Percentiles rank a stretch among this genome's conserved stretches.
Evolutionary conservation across 2,113 vertebrate species (phyloP).

Genomic region (Daboia siamensis): DNA sequence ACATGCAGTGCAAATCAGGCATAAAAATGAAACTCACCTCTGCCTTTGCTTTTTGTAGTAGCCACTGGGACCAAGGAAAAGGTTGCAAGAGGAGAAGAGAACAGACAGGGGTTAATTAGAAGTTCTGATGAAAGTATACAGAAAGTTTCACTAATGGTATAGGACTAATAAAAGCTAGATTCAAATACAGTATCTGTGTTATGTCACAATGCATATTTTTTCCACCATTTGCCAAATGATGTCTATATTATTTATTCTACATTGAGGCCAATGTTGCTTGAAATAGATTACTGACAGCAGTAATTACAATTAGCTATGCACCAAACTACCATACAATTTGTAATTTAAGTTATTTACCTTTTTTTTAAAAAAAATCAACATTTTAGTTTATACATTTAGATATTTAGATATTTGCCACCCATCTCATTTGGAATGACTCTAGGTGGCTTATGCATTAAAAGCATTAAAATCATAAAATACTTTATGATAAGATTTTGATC

Average conservation of each 20-base stretch:
- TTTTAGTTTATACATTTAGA: neutral
- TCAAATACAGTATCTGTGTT: conserved; percentile 46
- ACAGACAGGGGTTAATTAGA: conserved; percentile 71
- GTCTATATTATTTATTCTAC: conserved; percentile 33
- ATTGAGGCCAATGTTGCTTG: conserved; percentile 13
- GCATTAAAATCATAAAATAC: neutral
- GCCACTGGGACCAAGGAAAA: conserved; percentile 76
- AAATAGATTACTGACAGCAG: neutral
- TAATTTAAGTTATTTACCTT: neutral
- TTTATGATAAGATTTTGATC: neutral
- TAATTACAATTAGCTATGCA: neutral
- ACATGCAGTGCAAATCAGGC: conserved; percentile 55
- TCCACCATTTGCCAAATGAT: conserved; percentile 36
- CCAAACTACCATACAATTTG: neutral
- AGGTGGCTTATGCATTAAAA: neutral
- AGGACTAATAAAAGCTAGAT: conserved; percentile 28
- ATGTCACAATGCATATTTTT: conserved; percentile 23
- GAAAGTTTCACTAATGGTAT: conserved; percentile 49
- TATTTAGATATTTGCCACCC: neutral
- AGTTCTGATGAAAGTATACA: conserved; percentile 52
- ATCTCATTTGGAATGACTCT: neutral
- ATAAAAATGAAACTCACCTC: conserved; percentile 72
- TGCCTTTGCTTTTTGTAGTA: conserved; percentile 78
- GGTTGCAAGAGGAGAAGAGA: conserved; percentile 78
- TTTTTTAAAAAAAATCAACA: neutral